Conservation (phyloP, 1,140 invertebrate species). For the Meloidogyne floridensis region DNA sequence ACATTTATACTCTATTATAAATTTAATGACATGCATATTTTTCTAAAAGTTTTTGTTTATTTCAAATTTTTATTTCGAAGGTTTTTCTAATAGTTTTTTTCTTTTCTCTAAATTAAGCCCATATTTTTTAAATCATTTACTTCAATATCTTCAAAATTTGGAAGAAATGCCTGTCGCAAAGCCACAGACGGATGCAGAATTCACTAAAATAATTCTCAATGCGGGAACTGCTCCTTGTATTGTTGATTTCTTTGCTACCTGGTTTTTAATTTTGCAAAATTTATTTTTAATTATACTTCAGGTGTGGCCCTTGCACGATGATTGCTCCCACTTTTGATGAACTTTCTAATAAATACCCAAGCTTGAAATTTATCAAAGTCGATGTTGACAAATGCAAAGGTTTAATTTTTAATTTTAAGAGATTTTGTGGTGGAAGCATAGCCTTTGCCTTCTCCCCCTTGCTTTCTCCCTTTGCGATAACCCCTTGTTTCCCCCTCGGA, state of each 20-base stretch:
- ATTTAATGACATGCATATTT: too few relatives aligned
- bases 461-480: too few relatives aligned
- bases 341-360: constrained; percentile 80
- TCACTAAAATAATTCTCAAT: constrained; percentile 37
- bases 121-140: too few relatives aligned
- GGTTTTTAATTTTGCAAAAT: constrained; percentile 57
- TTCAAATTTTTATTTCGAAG: too few relatives aligned
- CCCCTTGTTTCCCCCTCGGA: too few relatives aligned
- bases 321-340: constrained; percentile 85
- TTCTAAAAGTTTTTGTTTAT: too few relatives aligned
- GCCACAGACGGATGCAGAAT: constrained; percentile 44
- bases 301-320: constrained; percentile 90
- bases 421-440: not conserved
- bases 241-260: constrained; percentile 67
- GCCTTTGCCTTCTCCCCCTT: too few relatives aligned
- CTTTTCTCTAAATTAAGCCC: too few relatives aligned
- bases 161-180: constrained; percentile 37
- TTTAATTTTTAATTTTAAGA: constrained; percentile 19
- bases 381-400: constrained; percentile 64
- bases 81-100: too few relatives aligned
- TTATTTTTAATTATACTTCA: constrained; percentile 64
- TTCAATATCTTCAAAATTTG: not conserved
- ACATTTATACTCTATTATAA: too few relatives aligned
- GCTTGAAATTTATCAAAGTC: constrained; percentile 84
- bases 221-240: constrained; percentile 44